These are phyloP conservation scores for Eulemur coronatus DNA, from an alignment of 2,797 vertebrate species.

Conservation along the genomic window DNA sequence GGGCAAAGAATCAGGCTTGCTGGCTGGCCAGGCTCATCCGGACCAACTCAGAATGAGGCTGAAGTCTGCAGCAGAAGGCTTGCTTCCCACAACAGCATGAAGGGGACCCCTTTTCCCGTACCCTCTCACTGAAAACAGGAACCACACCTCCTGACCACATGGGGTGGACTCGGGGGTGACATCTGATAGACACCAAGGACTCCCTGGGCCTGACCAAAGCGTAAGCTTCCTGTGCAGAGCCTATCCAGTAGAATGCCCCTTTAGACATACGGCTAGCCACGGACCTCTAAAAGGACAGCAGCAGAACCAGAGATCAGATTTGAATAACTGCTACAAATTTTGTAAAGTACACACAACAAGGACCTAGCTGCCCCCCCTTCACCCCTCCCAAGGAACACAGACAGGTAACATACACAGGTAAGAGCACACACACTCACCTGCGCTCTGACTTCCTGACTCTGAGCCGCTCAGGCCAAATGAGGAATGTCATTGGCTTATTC, in stretches of 20 bases:
- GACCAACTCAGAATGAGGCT: background rate
- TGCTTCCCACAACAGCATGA: background rate
- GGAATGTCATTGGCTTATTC: constrained; percentile 70
- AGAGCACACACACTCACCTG: constrained; percentile 73
- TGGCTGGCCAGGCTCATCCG: background rate
- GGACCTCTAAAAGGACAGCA: background rate
- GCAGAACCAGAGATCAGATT: background rate
- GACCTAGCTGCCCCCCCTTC: background rate
- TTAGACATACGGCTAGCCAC: background rate
- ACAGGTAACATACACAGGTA: constrained; percentile 55
- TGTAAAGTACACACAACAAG: background rate
- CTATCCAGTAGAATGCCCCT: background rate
- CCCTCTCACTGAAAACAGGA: constrained; percentile 21
- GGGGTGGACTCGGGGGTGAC: background rate
- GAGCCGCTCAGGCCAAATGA: constrained; percentile 56
- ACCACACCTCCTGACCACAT: background rate
- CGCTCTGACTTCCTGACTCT: constrained; percentile 71
- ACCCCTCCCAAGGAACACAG: background rate
- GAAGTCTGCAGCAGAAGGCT: background rate
- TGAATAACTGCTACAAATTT: background rate
- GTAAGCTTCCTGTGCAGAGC: background rate
- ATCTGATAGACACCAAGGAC: background rate
- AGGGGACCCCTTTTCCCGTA: background rate
- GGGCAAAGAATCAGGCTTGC: background rate
- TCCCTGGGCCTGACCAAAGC: background rate